These are phyloP conservation scores for Zosterops japonicus DNA, from an alignment of 2,113 vertebrate genomes.

Conservation along the genomic window DNA sequence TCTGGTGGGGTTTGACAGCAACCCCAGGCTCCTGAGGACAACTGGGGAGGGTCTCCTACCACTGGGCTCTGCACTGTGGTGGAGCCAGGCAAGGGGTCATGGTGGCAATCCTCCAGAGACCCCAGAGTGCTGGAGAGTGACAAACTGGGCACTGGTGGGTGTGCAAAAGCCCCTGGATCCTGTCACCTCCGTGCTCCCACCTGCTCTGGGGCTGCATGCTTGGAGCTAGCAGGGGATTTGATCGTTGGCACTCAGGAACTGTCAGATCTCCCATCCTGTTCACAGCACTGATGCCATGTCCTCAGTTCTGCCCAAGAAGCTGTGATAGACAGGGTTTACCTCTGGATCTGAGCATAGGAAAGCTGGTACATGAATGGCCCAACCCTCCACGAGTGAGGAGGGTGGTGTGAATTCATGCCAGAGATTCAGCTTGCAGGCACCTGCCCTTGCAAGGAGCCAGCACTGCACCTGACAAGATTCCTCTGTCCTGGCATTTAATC, in stretches of 20 bases:
- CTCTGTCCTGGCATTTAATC: neutral
- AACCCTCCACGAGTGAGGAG: fast-evolving
- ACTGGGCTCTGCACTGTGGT: fast-evolving
- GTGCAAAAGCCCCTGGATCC: neutral
- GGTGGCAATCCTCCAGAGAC: neutral
- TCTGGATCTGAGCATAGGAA: neutral
- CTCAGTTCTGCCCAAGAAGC: neutral
- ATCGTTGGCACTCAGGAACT: neutral
- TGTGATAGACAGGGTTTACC: neutral
- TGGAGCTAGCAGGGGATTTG: neutral
- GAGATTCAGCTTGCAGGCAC: neutral
- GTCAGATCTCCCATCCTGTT: fast-evolving
- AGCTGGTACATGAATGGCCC: too few relatives aligned
- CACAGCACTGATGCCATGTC: neutral
- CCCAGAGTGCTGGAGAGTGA: neutral
- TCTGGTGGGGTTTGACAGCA: neutral
- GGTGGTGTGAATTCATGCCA: fast-evolving
- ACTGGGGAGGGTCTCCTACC: neutral
- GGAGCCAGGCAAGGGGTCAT: neutral
- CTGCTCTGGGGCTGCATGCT: neutral
- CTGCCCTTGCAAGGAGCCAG: neutral
- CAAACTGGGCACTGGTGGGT: neutral
- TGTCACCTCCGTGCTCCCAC: fast-evolving
- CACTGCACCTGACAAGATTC: neutral
- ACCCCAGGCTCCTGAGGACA: neutral